Evolutionary conservation across 2,113 vertebrate species (phyloP).

Genomic region (Oncorhynchus keta): DNA sequence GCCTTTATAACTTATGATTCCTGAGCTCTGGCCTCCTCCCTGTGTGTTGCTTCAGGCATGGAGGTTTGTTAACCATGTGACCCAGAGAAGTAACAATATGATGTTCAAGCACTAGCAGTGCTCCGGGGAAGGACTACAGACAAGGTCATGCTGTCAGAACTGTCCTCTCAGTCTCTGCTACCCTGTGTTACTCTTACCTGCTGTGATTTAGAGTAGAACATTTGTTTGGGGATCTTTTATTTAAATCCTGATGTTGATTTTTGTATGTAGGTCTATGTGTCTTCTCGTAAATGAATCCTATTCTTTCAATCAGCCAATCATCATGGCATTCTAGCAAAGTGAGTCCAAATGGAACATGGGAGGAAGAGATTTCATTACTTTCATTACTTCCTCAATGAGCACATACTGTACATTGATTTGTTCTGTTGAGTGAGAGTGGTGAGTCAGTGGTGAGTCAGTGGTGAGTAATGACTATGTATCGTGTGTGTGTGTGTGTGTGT

Average conservation of each 20-base stretch:
- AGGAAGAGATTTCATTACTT: too few species aligned
- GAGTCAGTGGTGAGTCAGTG: too few species aligned
- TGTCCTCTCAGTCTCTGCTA: neutral
- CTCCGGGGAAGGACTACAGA: conserved; percentile 66
- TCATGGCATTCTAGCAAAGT: too few species aligned
- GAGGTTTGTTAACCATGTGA: conserved; percentile 34
- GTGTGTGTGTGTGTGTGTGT: conserved; percentile 13
- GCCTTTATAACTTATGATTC: too few species aligned
- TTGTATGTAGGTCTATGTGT: neutral
- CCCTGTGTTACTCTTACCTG: conserved; percentile 17
- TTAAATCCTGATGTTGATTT: neutral
- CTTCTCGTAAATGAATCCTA: too few species aligned
- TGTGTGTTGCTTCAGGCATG: conserved; percentile 21
- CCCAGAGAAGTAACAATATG: conserved; percentile 54
- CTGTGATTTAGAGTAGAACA: neutral
- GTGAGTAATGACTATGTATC: too few species aligned
- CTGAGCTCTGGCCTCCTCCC: conserved; percentile 27
- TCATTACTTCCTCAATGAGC: too few species aligned
- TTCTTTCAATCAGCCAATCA: too few species aligned
- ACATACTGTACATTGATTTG: too few species aligned
- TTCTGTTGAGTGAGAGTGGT: too few species aligned
- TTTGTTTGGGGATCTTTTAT: neutral
- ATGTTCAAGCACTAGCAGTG: conserved; percentile 56
- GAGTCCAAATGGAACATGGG: too few species aligned
- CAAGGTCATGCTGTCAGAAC: conserved; percentile 48